Conservation (phyloP, 2,888 invertebrate species). For the Polydrusus pterygomalis region DNA sequence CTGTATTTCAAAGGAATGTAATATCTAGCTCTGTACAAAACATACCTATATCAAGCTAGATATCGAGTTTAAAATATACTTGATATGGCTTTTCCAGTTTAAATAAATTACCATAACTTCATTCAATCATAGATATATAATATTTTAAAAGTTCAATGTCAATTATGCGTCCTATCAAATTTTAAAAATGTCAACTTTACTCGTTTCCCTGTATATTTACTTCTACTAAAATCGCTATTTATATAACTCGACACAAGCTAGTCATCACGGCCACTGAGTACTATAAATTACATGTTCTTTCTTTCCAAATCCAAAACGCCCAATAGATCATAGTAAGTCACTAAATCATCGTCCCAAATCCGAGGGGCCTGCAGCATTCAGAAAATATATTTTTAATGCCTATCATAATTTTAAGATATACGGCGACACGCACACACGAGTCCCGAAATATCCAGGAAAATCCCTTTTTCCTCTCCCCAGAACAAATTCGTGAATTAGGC, state of each 20-base stretch:
- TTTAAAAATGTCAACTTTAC: no score
- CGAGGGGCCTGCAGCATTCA: slow-evolving; percentile 13
- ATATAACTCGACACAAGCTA: not conserved
- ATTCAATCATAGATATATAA: no score
- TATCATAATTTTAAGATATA: slow-evolving; percentile 39
- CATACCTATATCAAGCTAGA: no score
- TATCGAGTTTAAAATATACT: no score
- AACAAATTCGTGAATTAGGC: slow-evolving; percentile 48
- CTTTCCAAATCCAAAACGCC: slow-evolving; percentile 15
- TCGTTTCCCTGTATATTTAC: no score
- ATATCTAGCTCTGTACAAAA: no score
- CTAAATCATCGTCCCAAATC: slow-evolving; percentile 16
- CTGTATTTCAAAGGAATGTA: no score
- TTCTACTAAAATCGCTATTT: no score
- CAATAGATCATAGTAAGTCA: slow-evolving; percentile 37
- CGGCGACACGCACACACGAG: slow-evolving; percentile 34
- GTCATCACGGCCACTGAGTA: not conserved
- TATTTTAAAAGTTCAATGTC: no score
- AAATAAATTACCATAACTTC: no score
- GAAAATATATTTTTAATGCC: slow-evolving; percentile 33
- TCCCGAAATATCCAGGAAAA: slow-evolving; percentile 36
- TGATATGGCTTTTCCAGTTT: no score
- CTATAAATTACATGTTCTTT: slow-evolving; percentile 4
- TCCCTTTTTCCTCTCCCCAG: slow-evolving; percentile 18
- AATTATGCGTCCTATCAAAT: no score